Base-by-base conservation (phyloP, 2,888 invertebrate species). In the Lasioglossum oenotherae region DNA sequence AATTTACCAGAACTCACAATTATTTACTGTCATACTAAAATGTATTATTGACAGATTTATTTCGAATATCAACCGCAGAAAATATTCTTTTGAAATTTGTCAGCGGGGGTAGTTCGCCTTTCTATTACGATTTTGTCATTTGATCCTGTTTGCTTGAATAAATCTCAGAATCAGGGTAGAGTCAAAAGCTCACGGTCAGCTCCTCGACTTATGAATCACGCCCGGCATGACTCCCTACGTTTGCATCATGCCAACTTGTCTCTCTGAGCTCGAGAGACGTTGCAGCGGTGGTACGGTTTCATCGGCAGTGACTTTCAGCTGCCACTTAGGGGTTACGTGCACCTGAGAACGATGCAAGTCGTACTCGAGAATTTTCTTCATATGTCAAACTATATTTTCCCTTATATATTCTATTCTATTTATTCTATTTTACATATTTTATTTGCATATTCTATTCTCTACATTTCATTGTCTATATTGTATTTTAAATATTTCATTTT, bases 231-330 rank as follows among this genome's bases (percentile, higher is more conserved):
- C 64, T 64, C 27, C 67, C 67, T 67, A 67, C 6, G 35, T 67
- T 67, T 67, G 35, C 35, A 67, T 35, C 67, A 67, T 67, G 67
- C 67, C 67, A 67, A 67, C 67, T 67, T 31, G 31, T 35, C 35
- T 35, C 31, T 67, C 67, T 10, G 19, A 31, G 67, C 35, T 67
- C 67, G 67, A 8, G 67, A 67, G 35, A 35, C 67, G 31, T 67
- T 67, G 10, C 35, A 67, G 19, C 67, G 67, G 35, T 35, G 67
- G 67, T 35, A 67, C 67, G 35, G 67, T 67, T 35, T 67, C 67
- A 67, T 67, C 67, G 67, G 35, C 67, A 67, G 31, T 67, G 67
- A 67, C 67, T 67, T 67, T 67, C 64, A 67, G 64, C 64, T 31
- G 27, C 64, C 64, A 67, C 31, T 67, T 67, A 67, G 60, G 60